Evolutionary conservation across 2,797 vertebrate species (phyloP).

Genomic region (Eulemur mongoz): DNA sequence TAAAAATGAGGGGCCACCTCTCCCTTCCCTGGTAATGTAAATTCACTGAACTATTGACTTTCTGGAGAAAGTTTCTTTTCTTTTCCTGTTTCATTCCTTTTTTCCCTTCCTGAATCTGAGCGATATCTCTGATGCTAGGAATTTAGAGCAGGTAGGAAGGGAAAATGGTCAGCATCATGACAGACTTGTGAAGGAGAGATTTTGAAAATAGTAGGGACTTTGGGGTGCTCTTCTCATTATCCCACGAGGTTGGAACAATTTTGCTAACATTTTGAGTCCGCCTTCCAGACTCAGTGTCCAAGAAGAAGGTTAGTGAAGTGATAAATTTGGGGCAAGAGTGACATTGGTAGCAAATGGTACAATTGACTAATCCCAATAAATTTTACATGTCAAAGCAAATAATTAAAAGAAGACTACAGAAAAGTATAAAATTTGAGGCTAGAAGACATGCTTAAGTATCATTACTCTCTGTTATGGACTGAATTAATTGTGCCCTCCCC

Average conservation of each 20-base stretch:
- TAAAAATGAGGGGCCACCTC: neutral
- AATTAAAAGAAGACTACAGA: neutral
- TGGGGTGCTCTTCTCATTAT: neutral
- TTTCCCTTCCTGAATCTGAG: neutral
- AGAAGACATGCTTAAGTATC: neutral
- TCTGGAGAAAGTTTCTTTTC: neutral
- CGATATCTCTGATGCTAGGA: neutral
- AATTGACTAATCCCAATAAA: neutral
- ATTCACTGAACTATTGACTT: constrained; percentile 1
- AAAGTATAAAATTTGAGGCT: neutral
- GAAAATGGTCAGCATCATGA: neutral
- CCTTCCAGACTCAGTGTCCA: neutral
- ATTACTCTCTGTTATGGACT: neutral
- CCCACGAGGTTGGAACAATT: neutral
- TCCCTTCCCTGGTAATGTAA: neutral
- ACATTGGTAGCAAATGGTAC: neutral
- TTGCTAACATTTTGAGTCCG: neutral
- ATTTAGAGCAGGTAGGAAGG: neutral
- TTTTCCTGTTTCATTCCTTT: neutral
- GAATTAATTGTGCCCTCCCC: neutral
- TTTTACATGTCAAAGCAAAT: neutral
- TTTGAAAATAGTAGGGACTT: neutral
- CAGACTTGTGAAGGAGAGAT: neutral
- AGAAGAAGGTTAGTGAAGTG: neutral
- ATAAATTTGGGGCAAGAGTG: neutral